Base-by-base conservation (phyloP, 1,140 invertebrate species). In the Pseudomyrmex flavicornis region DNA sequence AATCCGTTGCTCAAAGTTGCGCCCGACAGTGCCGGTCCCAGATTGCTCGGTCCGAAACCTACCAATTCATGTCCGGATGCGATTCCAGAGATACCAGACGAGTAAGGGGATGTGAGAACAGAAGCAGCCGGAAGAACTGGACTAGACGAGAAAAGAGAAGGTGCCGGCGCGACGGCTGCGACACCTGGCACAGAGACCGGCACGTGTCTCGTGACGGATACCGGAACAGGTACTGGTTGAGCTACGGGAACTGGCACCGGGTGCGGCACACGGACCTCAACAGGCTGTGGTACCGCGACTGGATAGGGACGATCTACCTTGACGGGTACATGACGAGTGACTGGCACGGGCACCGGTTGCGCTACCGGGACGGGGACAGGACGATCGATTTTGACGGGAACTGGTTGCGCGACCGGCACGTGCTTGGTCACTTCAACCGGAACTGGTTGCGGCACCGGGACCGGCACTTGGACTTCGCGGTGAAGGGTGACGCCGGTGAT, bases 261-360 rank as follows among this genome's bases (percentile, higher is more conserved):
- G 0, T 87, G 85, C 1, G 90, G 77, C 48, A 89, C 88, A 9
- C 85, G 90, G 0, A 92, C 77, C 9, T 88, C 90, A 62, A 91
- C 73, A 22, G 87, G 86, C 1, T 88, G 75, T 2, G 88, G 84
- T 15, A 91, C 87, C 8, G 91, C 77, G 1, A 92, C 90, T 9
- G 90, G 86, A 12, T 91, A 92, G 46, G 90, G 91, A 48, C 90
- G 83, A 35, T 91, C 91, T 17, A 91, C 82, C 46, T 88, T 90
- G 35, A 91, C 26, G 5, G 90, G 90, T 2, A 92, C 90, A 15
- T 89, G 89, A 2, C 90, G 90, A 9, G 86, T 90, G 2, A 92
- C 83, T 20, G 87, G 83, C 0, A 91, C 80, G 1, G 91, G 87
- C 2, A 91, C 86, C 10, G 91, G 91, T 8, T 92, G 90, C 1